phyloP scores from a whole-genome alignment of 2,888 invertebrate genomes.

The Atherix ibis region DNA sequence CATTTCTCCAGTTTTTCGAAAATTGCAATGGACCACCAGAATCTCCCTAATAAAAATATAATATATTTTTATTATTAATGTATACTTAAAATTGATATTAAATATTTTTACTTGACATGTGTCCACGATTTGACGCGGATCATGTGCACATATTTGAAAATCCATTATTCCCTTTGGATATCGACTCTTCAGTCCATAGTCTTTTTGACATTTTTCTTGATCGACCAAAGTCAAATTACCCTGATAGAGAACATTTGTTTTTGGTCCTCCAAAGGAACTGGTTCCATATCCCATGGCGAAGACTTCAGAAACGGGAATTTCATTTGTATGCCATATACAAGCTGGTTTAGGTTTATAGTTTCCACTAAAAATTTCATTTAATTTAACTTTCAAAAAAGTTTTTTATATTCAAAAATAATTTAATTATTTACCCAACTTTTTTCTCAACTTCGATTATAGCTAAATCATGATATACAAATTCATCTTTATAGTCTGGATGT shows the following conservation, averaged over 20 bases:
- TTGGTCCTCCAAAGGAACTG: slow-evolving; percentile 1
- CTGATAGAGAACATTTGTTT: slow-evolving; percentile 3
- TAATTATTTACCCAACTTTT: too few relatives aligned
- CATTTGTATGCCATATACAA: slow-evolving; percentile 35
- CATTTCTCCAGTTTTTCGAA: slow-evolving; percentile 2
- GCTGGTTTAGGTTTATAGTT: too few relatives aligned
- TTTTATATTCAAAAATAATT: too few relatives aligned
- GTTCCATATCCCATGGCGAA: slow-evolving; percentile 28
- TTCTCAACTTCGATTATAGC: slow-evolving; percentile 38
- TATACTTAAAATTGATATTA: not conserved
- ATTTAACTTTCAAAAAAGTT: too few relatives aligned
- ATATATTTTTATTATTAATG: too few relatives aligned
- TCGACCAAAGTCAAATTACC: slow-evolving; percentile 1
- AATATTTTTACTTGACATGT: slow-evolving; percentile 14
- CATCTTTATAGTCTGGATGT: slow-evolving; percentile 32
- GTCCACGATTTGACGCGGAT: slow-evolving; percentile 12
- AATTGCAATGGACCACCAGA: slow-evolving; percentile 12
- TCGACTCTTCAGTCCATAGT: not conserved
- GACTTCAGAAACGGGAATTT: slow-evolving; percentile 31
- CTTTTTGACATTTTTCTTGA: not conserved
- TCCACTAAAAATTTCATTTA: too few relatives aligned
- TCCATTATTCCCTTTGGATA: slow-evolving; percentile 14
- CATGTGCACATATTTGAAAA: slow-evolving; percentile 20
- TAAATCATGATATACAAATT: slow-evolving; percentile 44
- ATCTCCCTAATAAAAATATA: slow-evolving; percentile 18